Conservation (phyloP, 1,140 invertebrate species). For the Meloidogyne floridensis region DNA sequence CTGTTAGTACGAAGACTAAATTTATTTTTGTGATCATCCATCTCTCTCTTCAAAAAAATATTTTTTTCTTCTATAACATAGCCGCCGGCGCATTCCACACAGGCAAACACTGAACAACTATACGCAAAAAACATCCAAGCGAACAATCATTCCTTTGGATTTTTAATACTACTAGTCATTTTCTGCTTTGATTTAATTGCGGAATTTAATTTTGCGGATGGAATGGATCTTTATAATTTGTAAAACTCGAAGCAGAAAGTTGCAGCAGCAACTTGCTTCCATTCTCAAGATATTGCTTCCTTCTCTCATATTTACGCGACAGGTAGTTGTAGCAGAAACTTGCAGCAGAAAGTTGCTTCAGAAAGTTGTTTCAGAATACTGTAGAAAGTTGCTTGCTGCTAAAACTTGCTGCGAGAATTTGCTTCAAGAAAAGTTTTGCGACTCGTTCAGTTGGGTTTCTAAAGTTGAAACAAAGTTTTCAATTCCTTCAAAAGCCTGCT, state of each 20-base stretch:
- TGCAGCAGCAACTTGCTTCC: background rate
- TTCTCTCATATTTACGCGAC: too few species aligned
- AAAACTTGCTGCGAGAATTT: too few species aligned
- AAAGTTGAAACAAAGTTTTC: too few species aligned
- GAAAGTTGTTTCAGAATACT: too few species aligned
- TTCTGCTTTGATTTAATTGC: background rate
- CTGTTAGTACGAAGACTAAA: background rate
- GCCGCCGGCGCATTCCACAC: conserved; percentile 7
- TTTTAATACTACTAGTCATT: background rate
- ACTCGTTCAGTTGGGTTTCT: too few species aligned
- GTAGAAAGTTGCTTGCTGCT: too few species aligned
- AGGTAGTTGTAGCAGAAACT: too few species aligned
- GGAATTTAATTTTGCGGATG: background rate
- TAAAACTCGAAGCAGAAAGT: background rate
- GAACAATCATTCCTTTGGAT: background rate
- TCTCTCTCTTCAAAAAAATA: background rate
- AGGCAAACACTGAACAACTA: background rate
- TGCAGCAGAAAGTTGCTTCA: too few species aligned
- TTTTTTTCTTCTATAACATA: background rate
- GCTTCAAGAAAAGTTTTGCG: too few species aligned
- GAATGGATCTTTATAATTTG: background rate
- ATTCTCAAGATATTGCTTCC: too few species aligned
- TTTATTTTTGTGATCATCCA: background rate
- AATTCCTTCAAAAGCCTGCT: too few species aligned
- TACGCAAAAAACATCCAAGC: background rate